Conservation (phyloP, 2,113 vertebrate species). For the Jacana jacana region DNA sequence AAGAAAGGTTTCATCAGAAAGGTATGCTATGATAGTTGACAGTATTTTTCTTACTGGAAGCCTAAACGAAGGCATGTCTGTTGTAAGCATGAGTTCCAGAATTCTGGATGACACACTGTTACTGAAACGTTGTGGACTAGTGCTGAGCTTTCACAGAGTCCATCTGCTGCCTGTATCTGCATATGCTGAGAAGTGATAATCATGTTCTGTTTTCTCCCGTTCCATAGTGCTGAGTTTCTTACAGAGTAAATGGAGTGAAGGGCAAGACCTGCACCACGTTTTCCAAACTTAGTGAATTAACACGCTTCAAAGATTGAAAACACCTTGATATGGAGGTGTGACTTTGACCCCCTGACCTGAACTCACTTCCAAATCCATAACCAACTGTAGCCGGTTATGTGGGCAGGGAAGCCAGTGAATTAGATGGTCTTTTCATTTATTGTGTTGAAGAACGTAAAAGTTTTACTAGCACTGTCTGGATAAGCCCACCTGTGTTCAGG, state of each 20-base stretch:
- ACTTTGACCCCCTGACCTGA: neutral
- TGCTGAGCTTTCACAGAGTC: neutral
- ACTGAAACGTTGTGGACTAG: neutral
- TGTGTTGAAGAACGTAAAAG: neutral
- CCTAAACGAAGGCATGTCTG: neutral
- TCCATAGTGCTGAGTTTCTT: neutral
- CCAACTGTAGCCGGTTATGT: neutral
- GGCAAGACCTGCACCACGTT: neutral
- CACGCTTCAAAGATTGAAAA: neutral
- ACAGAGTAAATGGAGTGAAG: neutral
- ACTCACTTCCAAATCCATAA: neutral
- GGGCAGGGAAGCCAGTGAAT: neutral
- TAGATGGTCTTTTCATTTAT: neutral
- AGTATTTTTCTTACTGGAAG: neutral
- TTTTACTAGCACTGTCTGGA: neutral
- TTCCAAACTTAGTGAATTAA: neutral
- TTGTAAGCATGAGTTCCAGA: neutral
- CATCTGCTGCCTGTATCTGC: neutral
- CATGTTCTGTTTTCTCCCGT: neutral
- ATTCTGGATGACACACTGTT: neutral
- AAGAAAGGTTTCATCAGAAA: neutral
- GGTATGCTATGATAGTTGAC: neutral
- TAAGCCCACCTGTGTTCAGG: neutral
- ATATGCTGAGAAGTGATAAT: neutral
- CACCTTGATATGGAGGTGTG: neutral